Base-by-base conservation (phyloP, 2,888 invertebrate genomes). In the Orthosia gracilis region DNA sequence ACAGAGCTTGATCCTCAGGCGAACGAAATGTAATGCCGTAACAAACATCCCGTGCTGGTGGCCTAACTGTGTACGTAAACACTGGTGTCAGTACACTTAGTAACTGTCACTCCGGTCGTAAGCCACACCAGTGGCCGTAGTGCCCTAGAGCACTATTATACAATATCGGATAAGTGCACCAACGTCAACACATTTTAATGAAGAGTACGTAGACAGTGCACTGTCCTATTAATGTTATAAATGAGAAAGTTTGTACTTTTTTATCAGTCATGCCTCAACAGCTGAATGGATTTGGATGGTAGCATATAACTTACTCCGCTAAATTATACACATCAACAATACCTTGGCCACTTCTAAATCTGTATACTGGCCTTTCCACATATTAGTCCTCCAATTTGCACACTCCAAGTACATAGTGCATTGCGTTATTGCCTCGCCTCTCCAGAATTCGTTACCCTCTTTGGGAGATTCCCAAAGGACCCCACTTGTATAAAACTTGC, bases 401-500 rank as follows among this genome's bases (percentile, higher is more conserved):
- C 61, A 62, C 40, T 83, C 71, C 76, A 78, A 81, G 75, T 87
- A 82, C 83, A 84, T 83, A 88, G 87, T 87, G 88, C 85, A 88
- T 76, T 82, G 86, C 84, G 83, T 88, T 91, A 91, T 91, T 88
- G 87, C 84, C 85, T 79, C 78, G 63, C 73, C 82, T 80, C 84
- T 86, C 78, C 83, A 84, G 85, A 90, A 90, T 90, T 89, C 86
- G 87, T 87, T 87, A 88, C 86, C 82, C 78, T 82, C 50, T 45
- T 75, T n/a, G n/a, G n/a, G n/a, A n/a, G n/a, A n/a, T 75, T 85
- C 89, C 89, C 88, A 85, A 87, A 90, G 89, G 92, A 88, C 82
- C 82, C 82, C 87, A 90, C 91, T 91, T 91, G 89, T 89, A 89
- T 89, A 91, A 92, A 92, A 91, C 90, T 91, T 87, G 87, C 90